Evolutionary conservation across 1,140 invertebrate genomes (phyloP).

Genomic region (Ceratina calcarata): DNA sequence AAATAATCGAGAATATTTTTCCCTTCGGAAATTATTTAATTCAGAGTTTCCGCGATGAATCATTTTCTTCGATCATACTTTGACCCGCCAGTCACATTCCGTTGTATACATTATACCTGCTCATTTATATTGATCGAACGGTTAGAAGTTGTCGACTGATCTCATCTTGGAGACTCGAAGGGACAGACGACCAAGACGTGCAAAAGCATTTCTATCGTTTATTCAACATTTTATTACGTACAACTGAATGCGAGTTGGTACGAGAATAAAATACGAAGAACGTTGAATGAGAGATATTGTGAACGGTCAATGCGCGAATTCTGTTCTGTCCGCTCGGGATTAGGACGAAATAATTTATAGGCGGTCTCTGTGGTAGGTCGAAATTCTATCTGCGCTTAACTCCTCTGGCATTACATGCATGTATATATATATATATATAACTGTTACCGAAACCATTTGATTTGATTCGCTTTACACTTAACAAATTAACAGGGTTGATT

Average conservation of each 20-base stretch:
- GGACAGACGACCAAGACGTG: too few relatives aligned
- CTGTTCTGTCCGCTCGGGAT: too few relatives aligned
- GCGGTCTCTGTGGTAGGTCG: too few relatives aligned
- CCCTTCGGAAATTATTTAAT: background rate
- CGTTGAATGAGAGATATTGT: too few relatives aligned
- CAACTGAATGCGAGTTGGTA: too few relatives aligned
- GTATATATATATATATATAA: background rate
- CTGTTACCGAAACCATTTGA: conserved; percentile 12
- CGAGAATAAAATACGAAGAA: too few relatives aligned
- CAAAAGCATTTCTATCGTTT: background rate
- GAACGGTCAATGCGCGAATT: too few relatives aligned
- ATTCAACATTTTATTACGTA: too few relatives aligned
- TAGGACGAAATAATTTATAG: too few relatives aligned
- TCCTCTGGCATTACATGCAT: background rate
- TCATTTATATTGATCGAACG: background rate
- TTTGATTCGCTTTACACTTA: conserved; percentile 50
- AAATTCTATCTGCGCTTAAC: background rate
- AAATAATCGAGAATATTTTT: background rate
- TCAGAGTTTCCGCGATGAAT: background rate
- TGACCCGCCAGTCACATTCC: background rate
- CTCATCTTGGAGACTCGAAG: background rate
- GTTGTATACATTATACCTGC: too few relatives aligned
- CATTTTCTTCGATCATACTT: background rate
- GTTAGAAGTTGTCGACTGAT: background rate
- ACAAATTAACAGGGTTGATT: conserved; percentile 59